These are phyloP conservation scores for Ricordea florida DNA, from an alignment of 92 coral and sea anemone species.

Conservation along the genomic window DNA sequence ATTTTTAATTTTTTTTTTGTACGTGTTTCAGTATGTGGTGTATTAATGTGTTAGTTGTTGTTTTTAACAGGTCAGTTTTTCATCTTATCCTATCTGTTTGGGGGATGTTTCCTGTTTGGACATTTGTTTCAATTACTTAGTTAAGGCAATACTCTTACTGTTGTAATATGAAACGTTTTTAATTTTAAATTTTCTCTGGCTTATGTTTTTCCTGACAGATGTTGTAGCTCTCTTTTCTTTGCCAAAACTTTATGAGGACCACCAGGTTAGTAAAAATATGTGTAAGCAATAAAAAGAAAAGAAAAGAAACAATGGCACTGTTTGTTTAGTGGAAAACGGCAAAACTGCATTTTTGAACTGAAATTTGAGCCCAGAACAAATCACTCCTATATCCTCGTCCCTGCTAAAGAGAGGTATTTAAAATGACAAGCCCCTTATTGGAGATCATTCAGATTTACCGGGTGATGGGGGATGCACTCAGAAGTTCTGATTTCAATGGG, in stretches of 20 bases:
- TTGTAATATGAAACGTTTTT: too few relatives aligned
- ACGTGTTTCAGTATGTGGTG: too few relatives aligned
- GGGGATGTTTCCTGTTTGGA: too few relatives aligned
- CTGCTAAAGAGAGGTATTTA: not conserved
- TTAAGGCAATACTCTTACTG: too few relatives aligned
- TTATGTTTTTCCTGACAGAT: conserved; percentile 32
- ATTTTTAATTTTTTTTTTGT: too few relatives aligned
- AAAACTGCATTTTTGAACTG: not conserved
- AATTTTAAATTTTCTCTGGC: not conserved
- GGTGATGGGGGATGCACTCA: too few relatives aligned
- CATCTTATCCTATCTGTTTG: not conserved
- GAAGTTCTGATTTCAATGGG: too few relatives aligned
- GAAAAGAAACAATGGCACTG: not conserved
- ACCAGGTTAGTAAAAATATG: conserved; percentile 61
- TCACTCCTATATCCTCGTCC: not conserved
- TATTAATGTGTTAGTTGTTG: not conserved
- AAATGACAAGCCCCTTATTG: not conserved
- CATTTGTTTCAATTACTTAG: too few relatives aligned
- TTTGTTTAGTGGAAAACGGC: too few relatives aligned
- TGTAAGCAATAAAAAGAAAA: not conserved
- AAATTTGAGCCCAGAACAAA: too few relatives aligned
- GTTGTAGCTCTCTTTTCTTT: conserved; percentile 69
- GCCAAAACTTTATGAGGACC: conserved; percentile 92
- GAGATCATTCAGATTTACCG: not conserved
- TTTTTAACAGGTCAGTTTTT: not conserved